A percentile compares a stretch with the other conserved stretches of the same genome.
Evolutionary conservation across 2,797 vertebrate species (phyloP).

Genomic region (Muraenolepis orangiensis): DNA sequence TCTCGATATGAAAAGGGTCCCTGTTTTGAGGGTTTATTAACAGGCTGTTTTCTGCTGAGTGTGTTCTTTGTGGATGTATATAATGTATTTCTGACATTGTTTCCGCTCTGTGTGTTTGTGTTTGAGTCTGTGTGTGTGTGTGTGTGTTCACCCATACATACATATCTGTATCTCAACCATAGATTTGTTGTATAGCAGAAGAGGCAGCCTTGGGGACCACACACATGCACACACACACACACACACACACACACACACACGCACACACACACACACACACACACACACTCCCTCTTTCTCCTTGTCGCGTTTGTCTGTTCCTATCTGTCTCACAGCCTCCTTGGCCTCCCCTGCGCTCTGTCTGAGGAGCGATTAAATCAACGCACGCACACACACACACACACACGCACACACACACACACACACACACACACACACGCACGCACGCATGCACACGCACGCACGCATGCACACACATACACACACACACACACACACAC

Average conservation of each 20-base stretch:
- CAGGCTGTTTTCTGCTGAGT: neutral
- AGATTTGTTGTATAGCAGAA: slow-evolving; percentile 54
- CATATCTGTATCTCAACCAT: slow-evolving; percentile 38
- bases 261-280: slow-evolving; percentile 57
- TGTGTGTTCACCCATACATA: slow-evolving; percentile 13
- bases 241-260: slow-evolving; percentile 56
- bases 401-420: slow-evolving; percentile 28
- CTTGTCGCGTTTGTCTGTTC: slow-evolving; percentile 77
- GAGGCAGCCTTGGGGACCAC: slow-evolving; percentile 46
- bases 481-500: slow-evolving; percentile 26
- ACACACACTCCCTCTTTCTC: slow-evolving; percentile 65
- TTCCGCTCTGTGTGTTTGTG: neutral
- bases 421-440: neutral
- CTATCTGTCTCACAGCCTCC: slow-evolving; percentile 74
- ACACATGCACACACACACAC: slow-evolving; percentile 1
- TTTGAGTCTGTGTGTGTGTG: slow-evolving; percentile 21
- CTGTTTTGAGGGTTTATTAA: neutral
- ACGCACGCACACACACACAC: slow-evolving; percentile 57
- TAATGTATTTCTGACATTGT: neutral
- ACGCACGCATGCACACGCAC: slow-evolving; percentile 25
- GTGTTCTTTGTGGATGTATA: neutral
- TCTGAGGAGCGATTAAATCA: slow-evolving; percentile 77
- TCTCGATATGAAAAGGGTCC: neutral
- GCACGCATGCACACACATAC: neutral
- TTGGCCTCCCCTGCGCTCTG: slow-evolving; percentile 65